Base-by-base conservation (phyloP, 2,888 invertebrate species). In the Ceratothoa steindachneri region DNA sequence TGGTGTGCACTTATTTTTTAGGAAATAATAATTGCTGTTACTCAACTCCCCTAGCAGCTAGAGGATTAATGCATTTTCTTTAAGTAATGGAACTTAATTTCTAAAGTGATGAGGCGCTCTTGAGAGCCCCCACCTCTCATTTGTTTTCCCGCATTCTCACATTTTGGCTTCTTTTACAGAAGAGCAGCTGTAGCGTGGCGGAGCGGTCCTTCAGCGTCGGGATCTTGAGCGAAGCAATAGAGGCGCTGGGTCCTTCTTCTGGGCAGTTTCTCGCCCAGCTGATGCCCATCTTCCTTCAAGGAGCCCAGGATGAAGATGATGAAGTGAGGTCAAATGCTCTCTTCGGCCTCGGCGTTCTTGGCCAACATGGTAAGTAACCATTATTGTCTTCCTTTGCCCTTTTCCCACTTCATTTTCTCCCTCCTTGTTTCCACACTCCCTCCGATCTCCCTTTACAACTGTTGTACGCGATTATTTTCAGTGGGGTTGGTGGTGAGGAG, bases 281-380 rank as follows among this genome's bases (percentile, higher is more conserved):
- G 69, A 86, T 90, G 79, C 89, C 90, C 1, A 82, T 89, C 9
- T 88, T 91, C 82, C 84, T 90, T 73, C 86, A 84, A 69, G 87
- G 88, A 67, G 85, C 88, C 0, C 85, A 86, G 70, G 91, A 92
- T 83, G 83, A 86, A 0, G 88, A 88, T 81, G 88, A 89, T 67
- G 91, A 91, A 83, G 90, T 91, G 0, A 87, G 92, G 70, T 91
- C 91, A 82, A 93, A 93, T 84, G 87, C 91, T 0, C 89, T 90
- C 66, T 93, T 88, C 83, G 92, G 90, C 22, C 85, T 92, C 67
- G 93, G 92, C 1, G 91, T 92, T 82, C 86, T 92, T 82, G 88
- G 89, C 60, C 84, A 89, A 15, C 87, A 89, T 83, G 89, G 77
- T 77, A 60, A 52, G 68, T 31, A 2, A 41, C n/a, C n/a, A n/a